A percentile compares a stretch with the other conserved stretches of the same genome.
Conservation (phyloP, 2,888 invertebrate species). For the Chaitophorus viminalis region DNA sequence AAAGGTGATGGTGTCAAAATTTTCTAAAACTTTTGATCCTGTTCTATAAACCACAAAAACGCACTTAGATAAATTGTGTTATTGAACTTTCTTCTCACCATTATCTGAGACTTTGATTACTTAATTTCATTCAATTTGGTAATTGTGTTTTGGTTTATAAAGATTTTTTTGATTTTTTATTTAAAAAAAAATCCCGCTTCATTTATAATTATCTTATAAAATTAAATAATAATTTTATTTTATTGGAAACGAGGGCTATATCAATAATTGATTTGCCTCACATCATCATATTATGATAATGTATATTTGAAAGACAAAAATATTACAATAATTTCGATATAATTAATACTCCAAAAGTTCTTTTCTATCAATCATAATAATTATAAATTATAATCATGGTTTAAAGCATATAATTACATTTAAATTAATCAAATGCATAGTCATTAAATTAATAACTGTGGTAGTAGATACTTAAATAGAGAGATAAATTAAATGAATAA, state of each 20-base stretch:
- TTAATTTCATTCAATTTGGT: too few species aligned
- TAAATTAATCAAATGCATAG: neutral
- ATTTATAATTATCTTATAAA: neutral
- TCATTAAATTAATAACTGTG: neutral
- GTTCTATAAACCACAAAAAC: too few species aligned
- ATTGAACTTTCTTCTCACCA: too few species aligned
- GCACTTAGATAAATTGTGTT: too few species aligned
- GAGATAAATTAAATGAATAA: neutral
- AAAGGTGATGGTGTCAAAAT: too few species aligned
- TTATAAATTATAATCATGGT: constrained; percentile 9
- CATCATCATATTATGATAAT: neutral
- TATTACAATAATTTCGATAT: neutral
- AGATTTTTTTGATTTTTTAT: too few species aligned
- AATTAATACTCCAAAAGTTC: neutral
- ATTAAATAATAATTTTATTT: neutral
- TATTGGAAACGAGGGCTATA: neutral
- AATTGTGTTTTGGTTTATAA: too few species aligned
- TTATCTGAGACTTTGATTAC: too few species aligned
- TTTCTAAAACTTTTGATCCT: too few species aligned
- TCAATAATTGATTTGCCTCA: neutral
- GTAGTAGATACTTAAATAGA: neutral
- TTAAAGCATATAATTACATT: constrained; percentile 8
- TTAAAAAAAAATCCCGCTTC: neutral
- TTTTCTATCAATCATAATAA: neutral
- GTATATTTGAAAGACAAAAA: neutral